Evolutionary conservation across 1,140 invertebrate species (phyloP), one percentile per base, ranked within the genome.

Genomic region (Zaprionus ghesquierei): DNA sequence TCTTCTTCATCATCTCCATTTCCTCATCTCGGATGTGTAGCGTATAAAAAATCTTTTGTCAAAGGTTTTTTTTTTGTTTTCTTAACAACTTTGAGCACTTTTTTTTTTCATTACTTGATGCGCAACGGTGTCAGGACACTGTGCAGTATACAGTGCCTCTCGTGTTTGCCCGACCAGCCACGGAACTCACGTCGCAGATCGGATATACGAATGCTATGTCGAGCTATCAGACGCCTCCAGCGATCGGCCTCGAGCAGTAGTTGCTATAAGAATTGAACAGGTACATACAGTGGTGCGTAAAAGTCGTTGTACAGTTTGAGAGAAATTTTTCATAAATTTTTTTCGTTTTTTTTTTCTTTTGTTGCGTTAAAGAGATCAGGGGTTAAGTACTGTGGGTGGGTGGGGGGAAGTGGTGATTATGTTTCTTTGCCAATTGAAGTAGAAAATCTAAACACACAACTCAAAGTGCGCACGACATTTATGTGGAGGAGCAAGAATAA

Each of bases 111-210:
- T 71, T 81, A 91, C 59, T 92, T 91, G 66, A 92, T 80, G 68
- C 90, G 78, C 75, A 91, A 75, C 55, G 90, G 90, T 55, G 86
- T 90, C 5, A 92, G 80, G 56, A 92, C 90, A 79, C 85, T 91
- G 81, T 92, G 91, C 55, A 92, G 79, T 50, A 92, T 92, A 65
- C 91, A 92, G 74, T 92, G 91, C 22, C 81, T 60, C 76, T 92
- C 91, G 44, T 92, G 91, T 38, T 91, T 90, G 49, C 91, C 91
- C 70, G 77, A 90, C 91, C 91, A 92, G 70, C 91, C 91, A 55
- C 85, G 90, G 69, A 92, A 92, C 69, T 92, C 90, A 13, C 91
- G 91, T 41, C 86, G 62, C 60, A 92, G 69, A 71, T 92, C 91
- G 58, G 82, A 80, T 38, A 92, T 13, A 55, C 80, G 89, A 58